A percentile compares a stretch with the other conserved stretches of the same genome.
phyloP scores from a whole-genome alignment of 64 coral and sea anemone species.

The Dendronephthya gigantea region DNA sequence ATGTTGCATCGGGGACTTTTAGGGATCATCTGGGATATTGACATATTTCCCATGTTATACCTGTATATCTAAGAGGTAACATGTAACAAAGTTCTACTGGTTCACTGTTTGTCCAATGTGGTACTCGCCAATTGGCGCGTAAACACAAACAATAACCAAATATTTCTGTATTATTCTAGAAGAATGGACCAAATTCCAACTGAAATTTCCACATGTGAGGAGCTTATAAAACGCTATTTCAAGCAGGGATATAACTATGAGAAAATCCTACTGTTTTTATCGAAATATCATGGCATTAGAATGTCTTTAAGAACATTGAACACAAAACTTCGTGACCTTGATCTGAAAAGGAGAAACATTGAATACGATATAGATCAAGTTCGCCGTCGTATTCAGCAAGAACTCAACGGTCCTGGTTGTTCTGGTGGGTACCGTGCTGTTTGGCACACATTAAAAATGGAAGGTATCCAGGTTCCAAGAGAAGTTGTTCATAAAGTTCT shows the following conservation, averaged over 20 bases:
- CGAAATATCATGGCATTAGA: background rate
- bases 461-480: slow-evolving; percentile 22
- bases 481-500: background rate
- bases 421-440: slow-evolving; percentile 22
- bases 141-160: too few species aligned
- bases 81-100: too few species aligned
- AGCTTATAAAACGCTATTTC: background rate
- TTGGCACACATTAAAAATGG: slow-evolving; percentile 16
- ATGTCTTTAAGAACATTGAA: background rate
- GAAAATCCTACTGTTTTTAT: background rate
- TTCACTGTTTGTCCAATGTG: too few species aligned
- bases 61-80: too few species aligned
- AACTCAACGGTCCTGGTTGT: slow-evolving; percentile 30
- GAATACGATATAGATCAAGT: slow-evolving; percentile 15
- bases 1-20: background rate
- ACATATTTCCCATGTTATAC: too few species aligned
- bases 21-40: background rate
- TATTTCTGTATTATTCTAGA: background rate
- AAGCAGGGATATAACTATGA: background rate
- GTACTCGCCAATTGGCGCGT: too few species aligned
- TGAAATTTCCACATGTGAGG: background rate
- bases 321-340: slow-evolving; percentile 7
- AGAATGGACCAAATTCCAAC: background rate
- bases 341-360: background rate
- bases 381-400: slow-evolving; percentile 23